Evolutionary conservation across 2,113 vertebrate species (phyloP).

Genomic region (Spilogale gracilis): DNA sequence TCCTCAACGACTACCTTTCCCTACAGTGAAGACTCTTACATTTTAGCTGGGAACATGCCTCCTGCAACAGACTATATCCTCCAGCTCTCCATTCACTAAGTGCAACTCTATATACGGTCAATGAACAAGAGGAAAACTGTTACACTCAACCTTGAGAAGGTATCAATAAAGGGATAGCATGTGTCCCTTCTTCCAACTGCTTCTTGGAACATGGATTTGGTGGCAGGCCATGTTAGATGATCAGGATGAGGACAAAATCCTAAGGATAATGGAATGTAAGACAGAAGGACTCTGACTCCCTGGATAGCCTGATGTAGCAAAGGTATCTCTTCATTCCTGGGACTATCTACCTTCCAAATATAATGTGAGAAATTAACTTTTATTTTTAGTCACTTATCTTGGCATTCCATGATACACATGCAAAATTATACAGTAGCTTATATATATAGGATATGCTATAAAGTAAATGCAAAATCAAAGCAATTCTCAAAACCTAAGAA

Average conservation of each 20-base stretch:
- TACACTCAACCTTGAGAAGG: not conserved
- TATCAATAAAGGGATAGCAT: not conserved
- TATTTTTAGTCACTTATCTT: not conserved
- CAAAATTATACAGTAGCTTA: not conserved
- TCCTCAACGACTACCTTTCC: not conserved
- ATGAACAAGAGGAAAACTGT: not conserved
- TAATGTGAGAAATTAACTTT: not conserved
- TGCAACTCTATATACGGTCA: not conserved
- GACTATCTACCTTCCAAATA: not conserved
- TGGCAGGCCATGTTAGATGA: not conserved
- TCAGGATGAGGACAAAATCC: not conserved
- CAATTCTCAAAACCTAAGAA: conserved; percentile 3
- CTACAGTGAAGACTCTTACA: not conserved
- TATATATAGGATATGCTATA: not conserved
- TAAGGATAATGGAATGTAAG: not conserved
- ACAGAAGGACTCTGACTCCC: not conserved
- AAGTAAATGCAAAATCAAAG: conserved; percentile 47
- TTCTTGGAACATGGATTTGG: not conserved
- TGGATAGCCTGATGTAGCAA: not conserved
- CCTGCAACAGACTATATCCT: not conserved
- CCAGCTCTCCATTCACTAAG: not conserved
- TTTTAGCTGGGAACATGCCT: not conserved
- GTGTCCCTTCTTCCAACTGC: not conserved
- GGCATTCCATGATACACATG: not conserved
- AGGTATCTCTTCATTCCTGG: not conserved